A percentile compares a stretch with the other conserved stretches of the same genome.
These are phyloP conservation scores for Manduca sexta DNA, from an alignment of 1,140 invertebrate genomes.

Conservation along the genomic window DNA sequence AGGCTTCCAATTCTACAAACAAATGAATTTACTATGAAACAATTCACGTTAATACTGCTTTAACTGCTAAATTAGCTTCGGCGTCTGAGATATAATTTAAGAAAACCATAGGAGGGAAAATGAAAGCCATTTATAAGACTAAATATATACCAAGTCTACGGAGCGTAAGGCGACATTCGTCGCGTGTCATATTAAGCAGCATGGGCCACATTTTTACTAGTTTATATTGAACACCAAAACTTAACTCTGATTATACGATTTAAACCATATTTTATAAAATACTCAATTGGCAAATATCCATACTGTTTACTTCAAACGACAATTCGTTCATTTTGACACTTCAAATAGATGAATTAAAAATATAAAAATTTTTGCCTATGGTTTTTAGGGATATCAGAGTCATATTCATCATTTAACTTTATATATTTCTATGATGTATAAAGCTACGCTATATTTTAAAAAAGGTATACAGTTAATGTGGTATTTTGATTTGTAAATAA, in stretches of 20 bases:
- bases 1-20: slow-evolving; percentile 90
- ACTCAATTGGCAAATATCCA: slow-evolving; percentile 70
- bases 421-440: too few species aligned
- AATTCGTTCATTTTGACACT: slow-evolving; percentile 72
- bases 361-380: slow-evolving; percentile 54
- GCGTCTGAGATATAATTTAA: slow-evolving; percentile 26
- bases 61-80: slow-evolving; percentile 20
- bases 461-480: too few species aligned
- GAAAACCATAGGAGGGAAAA: slow-evolving; percentile 70
- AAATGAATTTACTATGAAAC: slow-evolving; percentile 32
- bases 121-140: slow-evolving; percentile 68
- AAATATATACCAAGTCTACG: slow-evolving; percentile 84
- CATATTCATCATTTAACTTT: too few species aligned
- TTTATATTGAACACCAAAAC: slow-evolving; percentile 42
- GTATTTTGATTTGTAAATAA: too few species aligned
- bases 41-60: slow-evolving; percentile 17
- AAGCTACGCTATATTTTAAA: too few species aligned
- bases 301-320: slow-evolving; percentile 74
- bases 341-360: slow-evolving; percentile 50
- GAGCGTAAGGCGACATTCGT: slow-evolving; percentile 90
- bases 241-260: slow-evolving; percentile 57
- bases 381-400: slow-evolving; percentile 2
- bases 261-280: slow-evolving; percentile 68
- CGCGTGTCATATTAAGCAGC: slow-evolving; percentile 73
- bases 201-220: slow-evolving; percentile 66